Evolutionary conservation across 2,113 vertebrate genomes (phyloP).

Genomic region (Tenrec ecaudatus): DNA sequence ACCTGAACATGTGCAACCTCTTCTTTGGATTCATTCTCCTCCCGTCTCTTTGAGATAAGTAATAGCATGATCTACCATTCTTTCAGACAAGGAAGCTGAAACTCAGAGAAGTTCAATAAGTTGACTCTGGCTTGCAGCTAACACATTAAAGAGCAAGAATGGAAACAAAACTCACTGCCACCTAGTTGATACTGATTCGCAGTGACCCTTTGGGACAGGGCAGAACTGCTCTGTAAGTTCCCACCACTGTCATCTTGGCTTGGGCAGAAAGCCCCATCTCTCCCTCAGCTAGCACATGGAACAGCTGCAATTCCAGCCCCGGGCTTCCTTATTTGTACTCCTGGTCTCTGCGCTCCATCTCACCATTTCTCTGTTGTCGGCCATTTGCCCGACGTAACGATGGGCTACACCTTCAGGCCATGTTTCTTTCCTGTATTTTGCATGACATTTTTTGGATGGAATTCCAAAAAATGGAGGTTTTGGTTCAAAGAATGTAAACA

Average conservation of each 20-base stretch:
- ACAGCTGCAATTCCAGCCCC: neutral
- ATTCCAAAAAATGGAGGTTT: neutral
- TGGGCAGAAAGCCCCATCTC: too few relatives aligned
- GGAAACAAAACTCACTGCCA: too few relatives aligned
- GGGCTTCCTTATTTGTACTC: constrained; percentile 1
- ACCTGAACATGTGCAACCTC: neutral
- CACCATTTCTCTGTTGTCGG: neutral
- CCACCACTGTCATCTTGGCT: too few relatives aligned
- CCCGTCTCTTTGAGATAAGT: neutral
- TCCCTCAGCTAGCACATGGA: neutral
- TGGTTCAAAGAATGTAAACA: constrained; percentile 33
- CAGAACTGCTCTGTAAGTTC: too few relatives aligned
- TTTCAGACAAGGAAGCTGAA: constrained; percentile 13
- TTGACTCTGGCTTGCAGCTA: neutral
- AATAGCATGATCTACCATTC: neutral
- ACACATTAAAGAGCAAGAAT: neutral
- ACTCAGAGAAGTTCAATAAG: neutral
- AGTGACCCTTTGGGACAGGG: too few relatives aligned
- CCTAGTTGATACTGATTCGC: too few relatives aligned
- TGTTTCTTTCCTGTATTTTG: neutral
- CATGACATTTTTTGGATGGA: neutral
- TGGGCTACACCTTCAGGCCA: neutral
- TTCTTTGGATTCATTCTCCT: neutral
- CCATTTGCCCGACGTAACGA: neutral
- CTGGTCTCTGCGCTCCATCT: neutral